Percentiles rank a stretch among this genome's conserved stretches.
Conservation (phyloP, 2,888 invertebrate species). For the Cynaeus angustus region DNA sequence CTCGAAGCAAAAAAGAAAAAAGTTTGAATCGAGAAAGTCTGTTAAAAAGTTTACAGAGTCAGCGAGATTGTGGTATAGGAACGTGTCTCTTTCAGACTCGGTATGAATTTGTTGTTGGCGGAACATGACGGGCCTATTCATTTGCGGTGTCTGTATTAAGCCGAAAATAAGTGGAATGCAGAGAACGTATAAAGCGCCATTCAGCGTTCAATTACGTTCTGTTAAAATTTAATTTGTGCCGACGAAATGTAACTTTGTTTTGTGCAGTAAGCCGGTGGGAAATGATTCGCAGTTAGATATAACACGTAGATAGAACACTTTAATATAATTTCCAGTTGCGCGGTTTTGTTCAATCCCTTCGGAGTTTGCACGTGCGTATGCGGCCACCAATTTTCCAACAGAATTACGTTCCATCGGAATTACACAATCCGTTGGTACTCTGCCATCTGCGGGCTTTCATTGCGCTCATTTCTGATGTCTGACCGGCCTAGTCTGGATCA, state of each 20-base stretch:
- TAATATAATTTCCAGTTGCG: slow-evolving; percentile 70
- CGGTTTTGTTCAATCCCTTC: slow-evolving; percentile 69
- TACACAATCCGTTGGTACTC: slow-evolving; percentile 53
- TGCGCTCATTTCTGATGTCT: slow-evolving; percentile 50
- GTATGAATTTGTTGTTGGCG: slow-evolving; percentile 56
- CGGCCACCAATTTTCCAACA: slow-evolving; percentile 67
- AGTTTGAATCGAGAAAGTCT: too few species aligned
- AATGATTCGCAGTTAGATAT: slow-evolving; percentile 61
- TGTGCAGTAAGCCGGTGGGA: slow-evolving; percentile 63
- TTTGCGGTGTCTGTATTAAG: slow-evolving; percentile 69
- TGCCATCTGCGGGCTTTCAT: slow-evolving; percentile 55
- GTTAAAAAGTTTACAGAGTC: slow-evolving; percentile 5
- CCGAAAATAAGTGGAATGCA: slow-evolving; percentile 70
- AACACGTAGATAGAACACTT: slow-evolving; percentile 64
- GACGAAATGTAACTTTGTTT: slow-evolving; percentile 71
- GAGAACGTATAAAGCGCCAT: slow-evolving; percentile 68
- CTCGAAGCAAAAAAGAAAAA: too few species aligned
- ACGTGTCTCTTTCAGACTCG: slow-evolving; percentile 12
- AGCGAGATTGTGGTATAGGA: slow-evolving; percentile 1
- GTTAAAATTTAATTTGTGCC: slow-evolving; percentile 71
- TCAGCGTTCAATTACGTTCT: slow-evolving; percentile 71
- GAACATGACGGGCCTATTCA: slow-evolving; percentile 61
- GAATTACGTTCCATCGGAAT: slow-evolving; percentile 64
- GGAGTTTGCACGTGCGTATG: slow-evolving; percentile 69
- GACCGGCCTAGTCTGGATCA: slow-evolving; percentile 49